phyloP scores from a whole-genome alignment of 2,888 invertebrate genomes.

The Ochlodes sylvanus region DNA sequence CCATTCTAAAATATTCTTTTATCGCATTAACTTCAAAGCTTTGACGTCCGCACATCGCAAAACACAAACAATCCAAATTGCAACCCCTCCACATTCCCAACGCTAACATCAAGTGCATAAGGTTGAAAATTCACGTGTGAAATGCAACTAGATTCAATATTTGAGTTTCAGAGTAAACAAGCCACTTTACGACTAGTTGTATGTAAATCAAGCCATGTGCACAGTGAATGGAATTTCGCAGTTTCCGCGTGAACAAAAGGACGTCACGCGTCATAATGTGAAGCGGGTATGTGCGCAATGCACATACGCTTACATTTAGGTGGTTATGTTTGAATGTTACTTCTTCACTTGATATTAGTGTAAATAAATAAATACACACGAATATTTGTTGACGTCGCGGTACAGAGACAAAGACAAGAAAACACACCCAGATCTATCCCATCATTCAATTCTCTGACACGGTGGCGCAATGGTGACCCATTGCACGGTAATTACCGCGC shows the following conservation, averaged over 20 bases:
- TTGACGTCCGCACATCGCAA: conserved; percentile 23
- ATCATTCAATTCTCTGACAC: too few relatives aligned
- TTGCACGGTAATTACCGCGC: too few relatives aligned
- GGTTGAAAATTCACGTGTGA: conserved; percentile 10
- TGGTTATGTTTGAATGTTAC: too few relatives aligned
- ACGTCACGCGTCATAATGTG: too few relatives aligned
- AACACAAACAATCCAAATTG: conserved; percentile 26
- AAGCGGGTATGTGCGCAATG: too few relatives aligned
- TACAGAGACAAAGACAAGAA: too few relatives aligned
- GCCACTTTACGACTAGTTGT: conserved; percentile 32
- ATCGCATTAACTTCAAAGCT: conserved; percentile 29
- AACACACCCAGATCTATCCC: too few relatives aligned
- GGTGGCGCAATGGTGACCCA: too few relatives aligned
- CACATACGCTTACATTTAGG: too few relatives aligned
- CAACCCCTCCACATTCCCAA: neutral
- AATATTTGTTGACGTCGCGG: too few relatives aligned
- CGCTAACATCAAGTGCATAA: conserved; percentile 2
- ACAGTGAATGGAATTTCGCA: neutral
- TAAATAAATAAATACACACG: too few relatives aligned
- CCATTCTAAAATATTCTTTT: conserved; percentile 15
- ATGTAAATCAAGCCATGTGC: conserved; percentile 34
- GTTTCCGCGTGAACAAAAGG: neutral
- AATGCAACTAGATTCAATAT: conserved; percentile 18
- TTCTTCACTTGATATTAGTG: too few relatives aligned
- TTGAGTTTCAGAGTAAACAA: conserved; percentile 34